Evolutionary conservation across 2,888 invertebrate species (phyloP).

Genomic region (Euzetes globulus): DNA sequence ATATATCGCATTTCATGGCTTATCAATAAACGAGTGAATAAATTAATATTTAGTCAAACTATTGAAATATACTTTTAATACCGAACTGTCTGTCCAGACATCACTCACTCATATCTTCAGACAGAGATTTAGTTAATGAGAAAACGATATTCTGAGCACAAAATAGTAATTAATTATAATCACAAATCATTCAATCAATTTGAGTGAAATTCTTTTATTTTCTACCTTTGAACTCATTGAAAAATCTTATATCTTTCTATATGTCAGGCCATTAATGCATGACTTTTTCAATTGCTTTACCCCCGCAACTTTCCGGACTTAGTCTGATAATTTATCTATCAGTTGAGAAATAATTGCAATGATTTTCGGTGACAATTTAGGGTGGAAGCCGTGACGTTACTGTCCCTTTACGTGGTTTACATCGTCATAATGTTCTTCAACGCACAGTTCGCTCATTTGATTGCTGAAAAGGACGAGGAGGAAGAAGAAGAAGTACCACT

Average conservation of each 20-base stretch:
- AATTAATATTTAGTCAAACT: no score
- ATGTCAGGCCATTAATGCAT: no score
- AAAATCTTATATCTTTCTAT: no score
- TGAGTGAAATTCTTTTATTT: no score
- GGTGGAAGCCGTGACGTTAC: conserved; percentile 41
- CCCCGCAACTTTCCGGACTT: neutral
- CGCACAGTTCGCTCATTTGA: conserved; percentile 38
- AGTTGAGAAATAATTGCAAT: neutral
- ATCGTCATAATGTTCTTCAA: conserved; percentile 42
- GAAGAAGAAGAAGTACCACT: conserved; percentile 3
- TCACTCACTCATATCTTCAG: no score
- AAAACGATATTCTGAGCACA: no score
- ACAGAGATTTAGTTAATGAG: no score
- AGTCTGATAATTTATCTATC: neutral
- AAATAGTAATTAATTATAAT: no score
- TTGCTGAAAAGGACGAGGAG: conserved; percentile 37
- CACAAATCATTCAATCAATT: no score
- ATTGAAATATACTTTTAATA: neutral
- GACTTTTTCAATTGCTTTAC: neutral
- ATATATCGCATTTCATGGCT: neutral
- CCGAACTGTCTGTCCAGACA: neutral
- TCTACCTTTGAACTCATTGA: no score
- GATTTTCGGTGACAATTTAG: conserved; percentile 35
- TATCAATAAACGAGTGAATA: no score
- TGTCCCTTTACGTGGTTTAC: conserved; percentile 41